phyloP scores from a whole-genome alignment of 2,888 invertebrate genomes.

The Melipona bicolor region DNA sequence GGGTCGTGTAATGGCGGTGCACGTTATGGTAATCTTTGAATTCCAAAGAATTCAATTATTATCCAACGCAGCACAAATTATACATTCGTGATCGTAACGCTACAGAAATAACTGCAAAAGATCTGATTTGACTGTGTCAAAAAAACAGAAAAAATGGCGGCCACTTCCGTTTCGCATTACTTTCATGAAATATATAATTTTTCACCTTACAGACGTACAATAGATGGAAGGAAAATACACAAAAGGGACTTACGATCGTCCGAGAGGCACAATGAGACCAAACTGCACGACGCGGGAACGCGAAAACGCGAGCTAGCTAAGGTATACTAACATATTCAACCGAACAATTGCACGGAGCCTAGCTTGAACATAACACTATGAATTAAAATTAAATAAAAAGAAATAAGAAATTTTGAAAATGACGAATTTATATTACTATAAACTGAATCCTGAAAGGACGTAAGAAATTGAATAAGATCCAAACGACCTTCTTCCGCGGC shows the following conservation, averaged over 20 bases:
- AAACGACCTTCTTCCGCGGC: rapidly evolving
- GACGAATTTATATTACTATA: not conserved
- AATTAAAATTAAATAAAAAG: not conserved
- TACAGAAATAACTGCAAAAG: not conserved
- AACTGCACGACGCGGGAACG: constrained; percentile 37
- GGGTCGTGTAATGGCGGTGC: constrained; percentile 36
- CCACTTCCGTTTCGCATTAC: not conserved
- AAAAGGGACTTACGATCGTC: constrained; percentile 43
- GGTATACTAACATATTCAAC: constrained; percentile 11
- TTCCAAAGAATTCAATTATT: not conserved
- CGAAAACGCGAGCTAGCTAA: constrained; percentile 6
- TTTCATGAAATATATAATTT: not conserved
- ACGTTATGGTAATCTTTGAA: constrained; percentile 3
- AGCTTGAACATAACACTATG: constrained; percentile 22
- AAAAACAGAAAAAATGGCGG: constrained; percentile 3
- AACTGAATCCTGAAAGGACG: not conserved
- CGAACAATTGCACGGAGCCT: not conserved
- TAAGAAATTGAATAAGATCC: not conserved
- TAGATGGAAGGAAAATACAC: constrained; percentile 15
- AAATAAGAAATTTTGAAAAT: not conserved
- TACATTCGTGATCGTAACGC: not conserved
- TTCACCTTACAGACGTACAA: constrained; percentile 24
- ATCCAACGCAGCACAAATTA: constrained; percentile 29
- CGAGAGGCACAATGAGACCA: constrained; percentile 1
- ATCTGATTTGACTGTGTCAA: not conserved